These are phyloP conservation scores for Zaprionus taronus DNA, from an alignment of 1,140 invertebrate species.

Conservation along the genomic window DNA sequence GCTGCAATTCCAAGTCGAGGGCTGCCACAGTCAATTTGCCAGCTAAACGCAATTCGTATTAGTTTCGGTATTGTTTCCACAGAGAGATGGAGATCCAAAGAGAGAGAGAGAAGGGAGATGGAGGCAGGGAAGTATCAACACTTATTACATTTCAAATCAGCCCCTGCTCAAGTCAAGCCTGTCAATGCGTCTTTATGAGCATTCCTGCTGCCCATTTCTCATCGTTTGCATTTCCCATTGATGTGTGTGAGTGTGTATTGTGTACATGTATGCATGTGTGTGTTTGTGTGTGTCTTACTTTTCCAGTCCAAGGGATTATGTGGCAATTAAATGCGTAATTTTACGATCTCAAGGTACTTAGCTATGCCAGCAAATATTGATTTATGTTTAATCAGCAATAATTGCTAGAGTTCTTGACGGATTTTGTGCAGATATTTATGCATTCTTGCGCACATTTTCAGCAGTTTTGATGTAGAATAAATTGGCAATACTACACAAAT, in stretches of 20 bases:
- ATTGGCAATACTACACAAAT: not conserved
- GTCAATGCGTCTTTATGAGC: conserved; percentile 8
- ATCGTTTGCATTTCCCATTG: conserved; percentile 3
- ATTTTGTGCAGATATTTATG: not conserved
- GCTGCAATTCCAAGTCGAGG: conserved; percentile 7
- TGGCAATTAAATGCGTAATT: conserved; percentile 5
- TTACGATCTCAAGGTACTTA: not conserved
- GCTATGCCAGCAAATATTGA: conserved; percentile 1
- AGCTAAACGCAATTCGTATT: conserved; percentile 20
- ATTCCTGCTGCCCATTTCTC: not conserved
- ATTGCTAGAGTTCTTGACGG: not conserved
- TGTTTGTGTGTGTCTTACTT: not conserved
- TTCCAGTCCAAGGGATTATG: not conserved
- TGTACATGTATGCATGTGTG: not conserved
- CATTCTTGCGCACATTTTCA: not conserved
- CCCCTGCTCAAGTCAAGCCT: not conserved
- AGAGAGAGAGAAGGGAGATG: not conserved
- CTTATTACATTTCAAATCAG: not conserved
- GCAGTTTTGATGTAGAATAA: not conserved
- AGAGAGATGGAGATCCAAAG: not conserved
- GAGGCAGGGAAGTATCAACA: not conserved
- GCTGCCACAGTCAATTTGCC: conserved; percentile 8
- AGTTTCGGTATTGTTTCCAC: not conserved
- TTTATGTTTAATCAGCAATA: conserved; percentile 13
- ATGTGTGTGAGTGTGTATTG: not conserved